Evolutionary conservation across 2,113 vertebrate species (phyloP), one percentile per base, ranked within the genome.

Genomic region (Porphyrio hochstetteri): DNA sequence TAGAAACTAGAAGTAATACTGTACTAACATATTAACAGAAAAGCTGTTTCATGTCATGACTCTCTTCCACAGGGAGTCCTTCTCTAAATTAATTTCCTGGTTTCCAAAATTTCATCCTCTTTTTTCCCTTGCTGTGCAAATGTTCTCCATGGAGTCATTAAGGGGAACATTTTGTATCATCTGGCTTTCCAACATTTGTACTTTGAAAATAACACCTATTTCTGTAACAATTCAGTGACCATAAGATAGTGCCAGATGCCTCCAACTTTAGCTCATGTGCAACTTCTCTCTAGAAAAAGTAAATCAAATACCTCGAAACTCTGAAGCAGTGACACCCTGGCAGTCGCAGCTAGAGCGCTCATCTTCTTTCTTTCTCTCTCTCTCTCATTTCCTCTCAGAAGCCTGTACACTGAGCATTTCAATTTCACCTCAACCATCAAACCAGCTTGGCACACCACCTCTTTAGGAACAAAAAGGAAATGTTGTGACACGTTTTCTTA

Each of bases 191-290:
- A 17, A n/a, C 78, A 70, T 70, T 63, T 63, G 31, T 63, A 61
- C 84, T 87, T 90, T 65, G 77, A 95, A 96, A 94, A 79, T 46
- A 89, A 65, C 55, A 93, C 78, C 84, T 72, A 91, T 63, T 82
- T 82, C 76, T 76, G 50, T 69, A 88, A 87, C 61, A 91, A 77
- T 85, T 65, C 53, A 67, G 9, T 55, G 79, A 77, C 91, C 42
- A 2, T 11, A 91, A 63, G 63, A 87, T 89, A 91, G 50, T 1
- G 3, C 33, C 35, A 67, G 77, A 80, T 0, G 17, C n/a, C 19
- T 80, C 44, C 70, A 94, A 19, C 40, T 61, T 91, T 4, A 88
- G 55, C 75, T 61, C 35, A 42, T 35, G 38, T 10, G 64, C 48
- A 84, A 60, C 33, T 91, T 16, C 33, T 13, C 27, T 75, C 91